Conservation (phyloP, 2,113 vertebrate genomes). For the Bos indicus region DNA sequence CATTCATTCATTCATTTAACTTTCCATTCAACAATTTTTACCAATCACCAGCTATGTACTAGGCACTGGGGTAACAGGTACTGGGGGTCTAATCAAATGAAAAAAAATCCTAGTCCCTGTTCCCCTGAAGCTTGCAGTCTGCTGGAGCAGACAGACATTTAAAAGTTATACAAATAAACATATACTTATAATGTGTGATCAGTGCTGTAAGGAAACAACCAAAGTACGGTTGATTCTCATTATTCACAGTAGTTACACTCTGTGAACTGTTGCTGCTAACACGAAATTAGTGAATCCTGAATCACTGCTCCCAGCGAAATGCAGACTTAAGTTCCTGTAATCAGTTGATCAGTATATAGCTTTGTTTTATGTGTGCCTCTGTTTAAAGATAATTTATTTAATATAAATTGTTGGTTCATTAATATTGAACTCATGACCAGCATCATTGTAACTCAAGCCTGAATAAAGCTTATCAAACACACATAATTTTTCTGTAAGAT, state of each 20-base stretch:
- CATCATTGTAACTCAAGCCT: neutral
- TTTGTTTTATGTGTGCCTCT: neutral
- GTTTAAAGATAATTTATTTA: neutral
- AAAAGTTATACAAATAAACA: neutral
- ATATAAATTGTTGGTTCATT: neutral
- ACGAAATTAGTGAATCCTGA: neutral
- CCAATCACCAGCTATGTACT: neutral
- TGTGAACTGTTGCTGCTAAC: neutral
- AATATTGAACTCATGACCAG: neutral
- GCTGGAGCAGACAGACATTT: neutral
- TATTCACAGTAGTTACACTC: neutral
- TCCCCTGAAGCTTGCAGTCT: neutral
- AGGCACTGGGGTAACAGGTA: neutral
- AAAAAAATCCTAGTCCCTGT: neutral
- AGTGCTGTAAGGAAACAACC: neutral
- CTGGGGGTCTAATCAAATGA: neutral
- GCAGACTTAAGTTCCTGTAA: neutral
- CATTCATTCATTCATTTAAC: neutral
- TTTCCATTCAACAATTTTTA: neutral
- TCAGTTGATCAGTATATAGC: neutral
- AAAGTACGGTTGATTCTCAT: neutral
- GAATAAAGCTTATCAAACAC: neutral
- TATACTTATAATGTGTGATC: neutral
- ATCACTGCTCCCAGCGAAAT: neutral
- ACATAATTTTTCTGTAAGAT: neutral